Evolutionary conservation across 1,140 invertebrate genomes (phyloP).

Genomic region (Bicyclus anynana): DNA sequence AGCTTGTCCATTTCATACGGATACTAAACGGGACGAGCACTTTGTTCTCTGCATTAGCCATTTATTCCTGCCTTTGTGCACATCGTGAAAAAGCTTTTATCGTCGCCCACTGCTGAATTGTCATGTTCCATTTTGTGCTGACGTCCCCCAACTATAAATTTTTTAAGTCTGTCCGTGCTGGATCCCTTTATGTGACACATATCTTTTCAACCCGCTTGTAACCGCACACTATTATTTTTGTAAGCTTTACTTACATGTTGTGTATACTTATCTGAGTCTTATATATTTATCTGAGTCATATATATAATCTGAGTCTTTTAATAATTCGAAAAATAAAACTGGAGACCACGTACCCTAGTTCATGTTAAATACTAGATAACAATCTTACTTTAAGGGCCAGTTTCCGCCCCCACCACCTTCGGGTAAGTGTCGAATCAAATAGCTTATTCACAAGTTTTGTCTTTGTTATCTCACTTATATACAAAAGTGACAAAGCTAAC

Average conservation of each 20-base stretch:
- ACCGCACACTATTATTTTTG: not conserved
- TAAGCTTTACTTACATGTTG: not conserved
- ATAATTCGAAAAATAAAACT: no score
- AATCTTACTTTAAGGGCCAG: no score
- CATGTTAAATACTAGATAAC: no score
- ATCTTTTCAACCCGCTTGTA: not conserved
- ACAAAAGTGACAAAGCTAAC: no score
- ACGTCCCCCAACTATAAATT: slow-evolving; percentile 12
- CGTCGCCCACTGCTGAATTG: slow-evolving; percentile 10
- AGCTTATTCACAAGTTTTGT: no score
- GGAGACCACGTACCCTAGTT: no score
- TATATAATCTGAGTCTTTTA: no score
- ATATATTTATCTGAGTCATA: no score
- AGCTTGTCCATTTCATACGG: slow-evolving; percentile 4
- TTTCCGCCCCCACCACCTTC: no score
- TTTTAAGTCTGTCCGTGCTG: not conserved
- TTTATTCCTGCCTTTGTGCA: slow-evolving; percentile 31
- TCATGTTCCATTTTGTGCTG: slow-evolving; percentile 17
- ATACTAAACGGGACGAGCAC: slow-evolving; percentile 15
- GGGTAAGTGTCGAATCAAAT: no score
- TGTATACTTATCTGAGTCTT: not conserved
- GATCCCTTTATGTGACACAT: not conserved
- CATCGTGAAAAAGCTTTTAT: slow-evolving; percentile 26
- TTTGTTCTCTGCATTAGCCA: slow-evolving; percentile 37
- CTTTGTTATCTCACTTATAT: no score